These are phyloP conservation scores for Salvelinus alpinus DNA, from an alignment of 2,113 vertebrate genomes.

Conservation along the genomic window DNA sequence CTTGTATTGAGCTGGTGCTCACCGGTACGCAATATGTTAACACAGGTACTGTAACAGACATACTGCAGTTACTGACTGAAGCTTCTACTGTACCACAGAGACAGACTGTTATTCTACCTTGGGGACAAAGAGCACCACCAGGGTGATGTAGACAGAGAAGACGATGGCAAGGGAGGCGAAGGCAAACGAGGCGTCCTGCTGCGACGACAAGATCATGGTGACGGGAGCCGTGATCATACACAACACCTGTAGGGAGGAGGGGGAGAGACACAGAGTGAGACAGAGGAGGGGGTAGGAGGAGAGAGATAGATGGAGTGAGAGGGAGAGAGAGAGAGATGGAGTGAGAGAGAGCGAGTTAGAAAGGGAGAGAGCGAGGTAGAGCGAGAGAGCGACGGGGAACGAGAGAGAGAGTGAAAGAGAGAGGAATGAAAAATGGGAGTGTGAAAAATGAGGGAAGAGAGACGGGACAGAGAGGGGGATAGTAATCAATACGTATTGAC, in stretches of 20 bases:
- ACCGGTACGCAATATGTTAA: too few species aligned
- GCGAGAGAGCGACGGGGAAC: not conserved
- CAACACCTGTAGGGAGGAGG: constrained; percentile 72
- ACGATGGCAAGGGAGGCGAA: constrained; percentile 86
- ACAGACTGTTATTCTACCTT: constrained; percentile 71
- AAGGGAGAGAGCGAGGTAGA: too few species aligned
- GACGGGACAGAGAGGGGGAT: not conserved
- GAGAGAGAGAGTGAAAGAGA: not conserved
- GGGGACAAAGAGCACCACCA: constrained; percentile 88
- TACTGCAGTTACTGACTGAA: too few species aligned
- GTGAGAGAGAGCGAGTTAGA: not conserved
- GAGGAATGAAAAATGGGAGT: not conserved
- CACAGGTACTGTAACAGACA: too few species aligned
- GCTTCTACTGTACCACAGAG: too few species aligned
- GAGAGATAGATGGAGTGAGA: not conserved
- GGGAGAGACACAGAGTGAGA: not conserved
- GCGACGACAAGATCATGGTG: constrained; percentile 90
- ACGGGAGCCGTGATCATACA: constrained; percentile 90
- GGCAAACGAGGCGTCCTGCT: constrained; percentile 88
- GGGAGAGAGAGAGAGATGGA: not conserved
- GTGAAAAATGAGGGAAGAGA: constrained; percentile 10
- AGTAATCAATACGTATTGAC: constrained; percentile 53
- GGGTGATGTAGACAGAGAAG: constrained; percentile 89
- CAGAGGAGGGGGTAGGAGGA: not conserved
- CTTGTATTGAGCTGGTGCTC: too few species aligned